phyloP scores from a whole-genome alignment of 2,797 vertebrate species.

The Heliangelus exortis region DNA sequence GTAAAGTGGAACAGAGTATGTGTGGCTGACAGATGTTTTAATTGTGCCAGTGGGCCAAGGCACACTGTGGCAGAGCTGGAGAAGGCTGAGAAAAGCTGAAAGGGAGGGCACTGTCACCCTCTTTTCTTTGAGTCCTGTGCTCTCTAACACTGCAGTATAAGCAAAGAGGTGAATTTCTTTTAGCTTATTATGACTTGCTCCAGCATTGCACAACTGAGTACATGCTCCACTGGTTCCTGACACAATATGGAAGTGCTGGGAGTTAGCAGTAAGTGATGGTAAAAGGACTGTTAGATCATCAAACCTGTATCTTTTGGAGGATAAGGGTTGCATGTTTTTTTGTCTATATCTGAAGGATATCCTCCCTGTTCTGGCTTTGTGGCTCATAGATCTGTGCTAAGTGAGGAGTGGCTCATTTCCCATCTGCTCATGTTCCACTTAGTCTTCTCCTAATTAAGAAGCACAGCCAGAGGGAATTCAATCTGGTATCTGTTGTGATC shows the following conservation, averaged over 20 bases:
- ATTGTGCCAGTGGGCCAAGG: neutral
- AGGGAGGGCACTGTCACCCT: neutral
- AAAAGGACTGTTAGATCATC: neutral
- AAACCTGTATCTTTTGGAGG: neutral
- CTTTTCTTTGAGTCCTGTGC: neutral
- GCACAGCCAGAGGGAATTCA: constrained; percentile 25
- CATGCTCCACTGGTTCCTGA: neutral
- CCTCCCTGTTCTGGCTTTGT: neutral
- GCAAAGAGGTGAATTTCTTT: neutral
- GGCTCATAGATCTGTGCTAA: neutral
- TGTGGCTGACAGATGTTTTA: constrained; percentile 38
- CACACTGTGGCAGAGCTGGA: neutral
- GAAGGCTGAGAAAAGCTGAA: constrained; percentile 11
- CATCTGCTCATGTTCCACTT: constrained; percentile 55
- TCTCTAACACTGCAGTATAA: neutral
- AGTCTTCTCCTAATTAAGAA: constrained; percentile 51
- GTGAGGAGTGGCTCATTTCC: constrained; percentile 30
- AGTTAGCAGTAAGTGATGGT: neutral
- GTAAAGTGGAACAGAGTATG: constrained; percentile 21
- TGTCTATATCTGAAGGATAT: neutral
- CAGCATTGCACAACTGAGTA: accelerated
- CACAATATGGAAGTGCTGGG: neutral
- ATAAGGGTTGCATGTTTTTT: neutral
- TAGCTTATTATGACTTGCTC: neutral
- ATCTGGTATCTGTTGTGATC: constrained; percentile 19